phyloP scores from a whole-genome alignment of 2,113 vertebrate genomes.

The Indri indri region DNA sequence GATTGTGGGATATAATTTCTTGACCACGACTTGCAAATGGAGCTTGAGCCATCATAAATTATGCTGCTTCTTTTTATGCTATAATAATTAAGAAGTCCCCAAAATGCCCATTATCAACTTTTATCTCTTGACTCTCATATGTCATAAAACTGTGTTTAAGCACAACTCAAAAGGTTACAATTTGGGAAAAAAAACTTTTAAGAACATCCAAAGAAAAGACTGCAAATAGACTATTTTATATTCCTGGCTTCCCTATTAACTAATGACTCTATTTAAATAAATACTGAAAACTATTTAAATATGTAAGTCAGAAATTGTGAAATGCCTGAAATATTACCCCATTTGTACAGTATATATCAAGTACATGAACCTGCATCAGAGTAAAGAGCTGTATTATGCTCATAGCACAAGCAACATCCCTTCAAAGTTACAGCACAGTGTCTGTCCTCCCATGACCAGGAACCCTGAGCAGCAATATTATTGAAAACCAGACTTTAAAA shows the following conservation, averaged over 20 bases:
- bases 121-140: background rate
- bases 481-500: background rate
- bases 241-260: background rate
- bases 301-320: background rate
- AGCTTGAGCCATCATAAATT: background rate
- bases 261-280: background rate
- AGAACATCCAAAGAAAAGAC: background rate
- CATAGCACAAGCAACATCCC: background rate
- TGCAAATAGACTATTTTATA: background rate
- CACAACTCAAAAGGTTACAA: background rate
- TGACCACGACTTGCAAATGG: background rate
- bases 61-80: background rate
- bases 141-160: background rate
- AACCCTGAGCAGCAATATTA: background rate
- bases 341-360: background rate
- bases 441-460: rapidly evolving
- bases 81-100: background rate
- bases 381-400: background rate
- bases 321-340: background rate
- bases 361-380: background rate
- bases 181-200: background rate
- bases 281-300: background rate
- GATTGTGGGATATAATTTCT: background rate
- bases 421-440: background rate
- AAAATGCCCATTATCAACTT: background rate